These are phyloP conservation scores for Artemisiospiza belli DNA, from an alignment of 2,113 vertebrate species.

Conservation along the genomic window DNA sequence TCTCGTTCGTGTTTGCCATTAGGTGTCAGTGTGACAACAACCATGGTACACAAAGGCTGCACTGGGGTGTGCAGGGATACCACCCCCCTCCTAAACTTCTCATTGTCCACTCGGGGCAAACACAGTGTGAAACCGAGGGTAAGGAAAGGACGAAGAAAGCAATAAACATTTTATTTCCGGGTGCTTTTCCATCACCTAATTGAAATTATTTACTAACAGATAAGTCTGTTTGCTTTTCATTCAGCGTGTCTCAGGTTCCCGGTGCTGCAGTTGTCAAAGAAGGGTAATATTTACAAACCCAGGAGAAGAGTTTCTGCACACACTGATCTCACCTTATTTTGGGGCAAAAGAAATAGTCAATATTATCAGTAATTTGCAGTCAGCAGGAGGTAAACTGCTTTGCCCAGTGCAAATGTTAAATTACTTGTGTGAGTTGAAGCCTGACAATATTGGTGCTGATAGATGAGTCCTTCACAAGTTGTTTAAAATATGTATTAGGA, in stretches of 20 bases:
- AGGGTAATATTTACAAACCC: neutral
- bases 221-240: neutral
- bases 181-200: neutral
- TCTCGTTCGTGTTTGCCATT: slow-evolving; percentile 13
- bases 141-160: neutral
- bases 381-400: neutral
- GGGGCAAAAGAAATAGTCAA: neutral
- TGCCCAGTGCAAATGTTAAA: neutral
- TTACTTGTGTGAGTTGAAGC: neutral
- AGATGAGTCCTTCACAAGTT: neutral
- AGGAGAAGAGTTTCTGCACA: neutral
- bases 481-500: neutral
- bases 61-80: neutral
- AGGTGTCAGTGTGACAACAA: slow-evolving; percentile 71
- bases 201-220: neutral
- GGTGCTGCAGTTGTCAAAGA: neutral
- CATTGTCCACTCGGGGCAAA: neutral
- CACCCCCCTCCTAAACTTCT: neutral
- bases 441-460: neutral
- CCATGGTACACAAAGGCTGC: neutral
- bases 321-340: neutral
- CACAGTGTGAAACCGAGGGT: neutral
- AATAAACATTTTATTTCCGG: neutral
- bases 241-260: neutral
- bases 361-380: neutral